Evolutionary conservation across 2,888 invertebrate genomes (phyloP), one percentile per base, ranked within the genome.

Genomic region (Lasioglossum leucozonium): DNA sequence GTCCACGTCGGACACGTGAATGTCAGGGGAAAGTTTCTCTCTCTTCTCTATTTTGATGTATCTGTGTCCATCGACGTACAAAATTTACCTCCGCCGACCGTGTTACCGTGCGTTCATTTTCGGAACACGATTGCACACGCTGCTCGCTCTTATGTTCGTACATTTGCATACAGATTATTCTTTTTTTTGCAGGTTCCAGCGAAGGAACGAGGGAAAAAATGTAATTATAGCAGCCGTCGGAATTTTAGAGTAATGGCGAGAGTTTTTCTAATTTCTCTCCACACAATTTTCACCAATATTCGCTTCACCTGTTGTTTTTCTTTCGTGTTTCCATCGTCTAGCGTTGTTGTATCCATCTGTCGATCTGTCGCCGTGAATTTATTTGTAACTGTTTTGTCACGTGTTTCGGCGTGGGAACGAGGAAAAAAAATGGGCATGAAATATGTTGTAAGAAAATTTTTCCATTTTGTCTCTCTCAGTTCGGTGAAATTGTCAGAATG

Each of bases 1-100:
- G 93, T 93, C 93, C 91, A 87, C 82, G 86, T 86, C 86, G 82
- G 91, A 87, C 92, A 91, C 92, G 92, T 92, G 92, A 88, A 91
- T 86, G 81, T 85, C 88, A 87, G 82, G 87, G 91, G 85, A 79
- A 86, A 77, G 74, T 81, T 79, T 67, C 84, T 81, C 77, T 77
- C 81, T 79, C 82, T 84, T 84, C 81, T 85, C 81, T 87, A 87
- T 91, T 89, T 89, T 88, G 82, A 85, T 86, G 85, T 84, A 72
- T 62, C 89, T 72, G 75, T 55, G 73, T 67, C 67, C 69, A 51
- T 69, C 79, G 51, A 34, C 76, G 47, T 44, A 81, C 82, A 72
- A 84, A 79, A 82, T 84, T 75, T 62, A 67, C 72, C 72, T 58
- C 37, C 62, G 51, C 58, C 26, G 8, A 5, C 8, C 26, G 37